These are phyloP conservation scores for Drosophila phalerata DNA, from an alignment of 2,888 invertebrate species.

Conservation along the genomic window DNA sequence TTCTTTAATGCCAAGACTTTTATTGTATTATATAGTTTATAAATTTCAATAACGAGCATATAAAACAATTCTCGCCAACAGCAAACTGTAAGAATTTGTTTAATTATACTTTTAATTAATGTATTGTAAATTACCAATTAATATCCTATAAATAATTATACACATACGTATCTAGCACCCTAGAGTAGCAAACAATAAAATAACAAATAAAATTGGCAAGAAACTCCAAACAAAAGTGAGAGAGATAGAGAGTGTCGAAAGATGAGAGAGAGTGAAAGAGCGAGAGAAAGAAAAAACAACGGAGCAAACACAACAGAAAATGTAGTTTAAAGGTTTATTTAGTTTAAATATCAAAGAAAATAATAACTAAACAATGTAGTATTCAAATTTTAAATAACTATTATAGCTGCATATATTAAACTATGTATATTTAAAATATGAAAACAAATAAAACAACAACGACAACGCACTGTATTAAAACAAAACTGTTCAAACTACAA, in stretches of 20 bases:
- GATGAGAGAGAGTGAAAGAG: neutral
- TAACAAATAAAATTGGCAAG: conserved; percentile 10
- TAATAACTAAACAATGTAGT: conserved; percentile 66
- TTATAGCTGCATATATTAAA: conserved; percentile 77
- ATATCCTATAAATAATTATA: conserved; percentile 57
- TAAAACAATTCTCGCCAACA: conserved; percentile 48
- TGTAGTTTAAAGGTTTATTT: conserved; percentile 63
- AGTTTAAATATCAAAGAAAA: conserved; percentile 67
- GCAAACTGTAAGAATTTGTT: conserved; percentile 56
- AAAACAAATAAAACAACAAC: conserved; percentile 63
- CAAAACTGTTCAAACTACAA: neutral
- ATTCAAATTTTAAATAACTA: conserved; percentile 74
- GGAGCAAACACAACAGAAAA: conserved; percentile 54
- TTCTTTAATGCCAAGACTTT: conserved; percentile 73
- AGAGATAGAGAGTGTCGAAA: neutral
- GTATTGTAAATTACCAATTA: conserved; percentile 59
- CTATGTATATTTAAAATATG: conserved; percentile 71
- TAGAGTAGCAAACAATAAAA: conserved; percentile 69
- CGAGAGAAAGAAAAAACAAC: neutral
- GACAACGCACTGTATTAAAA: conserved; percentile 68
- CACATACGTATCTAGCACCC: conserved; percentile 70
- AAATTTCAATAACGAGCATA: conserved; percentile 44
- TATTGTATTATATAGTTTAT: conserved; percentile 74
- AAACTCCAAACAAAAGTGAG: neutral
- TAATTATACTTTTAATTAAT: conserved; percentile 52